These are phyloP conservation scores for Sylvia atricapilla DNA, from an alignment of 2,113 vertebrate genomes.

Conservation along the genomic window DNA sequence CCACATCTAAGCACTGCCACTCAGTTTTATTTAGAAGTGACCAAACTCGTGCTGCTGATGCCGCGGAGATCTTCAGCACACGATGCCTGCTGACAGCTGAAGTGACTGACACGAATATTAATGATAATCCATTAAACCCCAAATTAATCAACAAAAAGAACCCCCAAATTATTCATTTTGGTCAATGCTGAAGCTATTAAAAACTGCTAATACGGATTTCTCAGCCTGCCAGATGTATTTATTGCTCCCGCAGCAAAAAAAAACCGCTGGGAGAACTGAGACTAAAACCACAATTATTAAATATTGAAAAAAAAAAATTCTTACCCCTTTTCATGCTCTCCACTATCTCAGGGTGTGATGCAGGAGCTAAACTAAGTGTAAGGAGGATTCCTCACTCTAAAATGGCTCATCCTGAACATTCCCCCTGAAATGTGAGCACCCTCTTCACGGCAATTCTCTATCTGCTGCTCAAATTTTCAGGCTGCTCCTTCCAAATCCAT, in stretches of 20 bases:
- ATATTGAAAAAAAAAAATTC: background rate
- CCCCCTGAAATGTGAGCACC: conserved; percentile 25
- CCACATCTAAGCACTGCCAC: background rate
- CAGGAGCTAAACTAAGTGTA: background rate
- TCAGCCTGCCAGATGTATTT: background rate
- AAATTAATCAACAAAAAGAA: background rate
- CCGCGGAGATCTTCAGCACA: background rate
- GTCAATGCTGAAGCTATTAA: background rate
- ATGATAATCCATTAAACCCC: background rate
- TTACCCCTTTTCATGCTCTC: background rate
- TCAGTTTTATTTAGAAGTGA: background rate
- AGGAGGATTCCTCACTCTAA: background rate
- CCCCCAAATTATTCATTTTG: background rate
- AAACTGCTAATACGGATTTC: background rate
- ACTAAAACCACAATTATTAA: background rate
- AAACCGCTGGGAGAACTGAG: background rate
- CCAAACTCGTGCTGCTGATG: background rate
- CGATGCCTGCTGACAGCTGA: background rate
- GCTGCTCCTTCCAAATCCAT: conserved; percentile 26
- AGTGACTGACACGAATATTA: background rate
- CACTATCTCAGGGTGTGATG: background rate
- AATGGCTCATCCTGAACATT: background rate
- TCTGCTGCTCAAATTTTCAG: background rate
- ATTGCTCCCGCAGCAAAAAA: background rate
- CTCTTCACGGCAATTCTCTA: background rate